Percentiles rank a stretch among this genome's conserved stretches.
Evolutionary conservation across 2,113 vertebrate species (phyloP).

Genomic region (Xiphophorus maculatus): DNA sequence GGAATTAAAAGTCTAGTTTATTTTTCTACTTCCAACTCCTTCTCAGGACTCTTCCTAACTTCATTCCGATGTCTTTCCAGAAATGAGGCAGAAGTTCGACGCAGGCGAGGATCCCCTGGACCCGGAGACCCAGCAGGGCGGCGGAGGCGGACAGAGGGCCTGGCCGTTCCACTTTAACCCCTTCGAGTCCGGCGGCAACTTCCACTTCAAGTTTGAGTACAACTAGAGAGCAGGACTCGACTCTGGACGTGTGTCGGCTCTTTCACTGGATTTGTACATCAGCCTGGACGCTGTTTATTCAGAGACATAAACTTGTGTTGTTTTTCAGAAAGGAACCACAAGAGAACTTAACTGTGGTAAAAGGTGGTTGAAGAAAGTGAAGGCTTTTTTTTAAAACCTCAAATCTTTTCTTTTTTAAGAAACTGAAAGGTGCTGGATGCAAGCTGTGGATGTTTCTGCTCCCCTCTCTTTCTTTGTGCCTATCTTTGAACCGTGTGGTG

Average conservation of each 20-base stretch:
- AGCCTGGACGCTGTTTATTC: constrained; percentile 25
- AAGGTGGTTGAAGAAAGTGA: not conserved
- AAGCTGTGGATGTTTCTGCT: constrained; percentile 14
- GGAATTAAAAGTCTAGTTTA: too few relatives aligned
- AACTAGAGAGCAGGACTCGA: constrained; percentile 70
- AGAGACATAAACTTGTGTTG: constrained; percentile 8
- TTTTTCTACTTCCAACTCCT: too few relatives aligned
- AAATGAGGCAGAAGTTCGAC: constrained; percentile 88
- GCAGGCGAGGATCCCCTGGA: constrained; percentile 85
- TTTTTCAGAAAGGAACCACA: constrained; percentile 22
- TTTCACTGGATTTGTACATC: constrained; percentile 34
- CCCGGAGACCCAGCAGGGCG: constrained; percentile 85
- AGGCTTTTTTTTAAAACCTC: not conserved
- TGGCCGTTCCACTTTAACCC: constrained; percentile 87
- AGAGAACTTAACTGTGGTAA: not conserved
- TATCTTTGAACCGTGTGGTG: constrained; percentile 28
- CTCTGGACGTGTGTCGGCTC: not conserved
- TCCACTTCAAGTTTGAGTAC: constrained; percentile 86
- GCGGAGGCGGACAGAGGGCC: constrained; percentile 69
- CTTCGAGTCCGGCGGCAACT: constrained; percentile 84
- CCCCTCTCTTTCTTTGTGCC: constrained; percentile 53
- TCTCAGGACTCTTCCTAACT: not conserved
- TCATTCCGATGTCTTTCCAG: constrained; percentile 48
- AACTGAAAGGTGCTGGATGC: constrained; percentile 2
- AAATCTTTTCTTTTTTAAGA: not conserved